Base-by-base conservation (phyloP, 1,140 invertebrate species). In the Stegodyphus dumicola region DNA sequence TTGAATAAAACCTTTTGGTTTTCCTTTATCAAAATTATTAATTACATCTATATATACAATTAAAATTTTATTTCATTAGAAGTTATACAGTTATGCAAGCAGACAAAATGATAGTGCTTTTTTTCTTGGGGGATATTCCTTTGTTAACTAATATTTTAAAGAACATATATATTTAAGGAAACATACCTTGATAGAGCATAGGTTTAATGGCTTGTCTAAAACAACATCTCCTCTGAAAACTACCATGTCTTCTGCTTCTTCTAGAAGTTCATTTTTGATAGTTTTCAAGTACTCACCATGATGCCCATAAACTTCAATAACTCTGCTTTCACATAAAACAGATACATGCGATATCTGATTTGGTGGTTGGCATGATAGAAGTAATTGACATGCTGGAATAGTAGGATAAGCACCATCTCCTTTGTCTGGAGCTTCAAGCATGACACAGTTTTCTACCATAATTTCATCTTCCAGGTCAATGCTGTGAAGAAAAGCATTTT, bases 221-320 rank as follows among this genome's bases (percentile, higher is more conserved):
- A 9, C 13, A 7, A 87, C 64, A 80, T 87, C 87, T 48, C 73
- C 74, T 54, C 78, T 65, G 51, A 86, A 87, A 10, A 87, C 87
- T 11, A 77, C 53, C 73, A 87, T 86, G 33, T 86, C 83, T n/a
- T 87, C 87, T n/a, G 79, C 67, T 81, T 87, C 84, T 15, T 87
- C 87, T 15, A 87, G 15, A 10, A 85, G 52, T 70, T 69, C 6
- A 65, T 71, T 86, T 52, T 67, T 65, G 11, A 80, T 56, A 33
- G 87, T 87, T 73, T 84, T 81, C 33, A 87, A 53, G 64, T 87
- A 87, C 76, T 87, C 87, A 54, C 83, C 87, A 69, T 87, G 87
- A 69, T 84, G 87, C 7, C 87, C 87, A 74, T 86, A 87, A 49
- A 87, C 66, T 74, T 87, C 87, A 3, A 84, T 67, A 2, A 87